A percentile compares a stretch with the other conserved stretches of the same genome.
These are phyloP conservation scores for Chiloscyllium plagiosum DNA, from an alignment of 2,113 vertebrate species.

Conservation along the genomic window DNA sequence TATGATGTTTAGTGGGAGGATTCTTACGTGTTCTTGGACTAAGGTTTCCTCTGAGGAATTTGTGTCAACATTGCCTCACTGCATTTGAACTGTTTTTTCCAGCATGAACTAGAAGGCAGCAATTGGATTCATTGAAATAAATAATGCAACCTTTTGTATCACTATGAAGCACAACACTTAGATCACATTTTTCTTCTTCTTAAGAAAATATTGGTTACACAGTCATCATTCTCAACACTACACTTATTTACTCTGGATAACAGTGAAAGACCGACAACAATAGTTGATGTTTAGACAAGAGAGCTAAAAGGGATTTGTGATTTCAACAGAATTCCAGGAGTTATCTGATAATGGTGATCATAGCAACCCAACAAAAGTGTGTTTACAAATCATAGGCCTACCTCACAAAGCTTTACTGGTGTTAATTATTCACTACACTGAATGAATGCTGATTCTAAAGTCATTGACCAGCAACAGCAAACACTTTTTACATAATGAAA, in stretches of 20 bases:
- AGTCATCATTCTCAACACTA: neutral
- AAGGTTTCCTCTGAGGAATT: neutral
- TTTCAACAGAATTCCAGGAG: neutral
- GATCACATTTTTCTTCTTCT: neutral
- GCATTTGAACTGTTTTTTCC: conserved; percentile 41
- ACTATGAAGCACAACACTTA: conserved; percentile 36
- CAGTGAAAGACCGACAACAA: neutral
- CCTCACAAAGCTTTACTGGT: neutral
- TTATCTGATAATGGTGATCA: neutral
- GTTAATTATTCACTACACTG: neutral
- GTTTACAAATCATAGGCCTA: neutral
- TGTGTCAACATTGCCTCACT: conserved; percentile 40
- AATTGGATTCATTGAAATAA: conserved; percentile 40
- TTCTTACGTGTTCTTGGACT: neutral
- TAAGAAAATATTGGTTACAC: neutral
- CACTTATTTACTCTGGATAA: neutral
- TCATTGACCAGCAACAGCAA: neutral
- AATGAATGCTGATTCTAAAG: neutral
- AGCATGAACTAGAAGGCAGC: neutral
- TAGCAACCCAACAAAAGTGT: neutral
- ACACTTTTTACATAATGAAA: too few relatives aligned
- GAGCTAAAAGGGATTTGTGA: neutral
- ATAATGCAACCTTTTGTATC: conserved; percentile 35
- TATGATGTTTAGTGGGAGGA: neutral
- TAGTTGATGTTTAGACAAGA: neutral